Conservation (phyloP, 2,113 vertebrate species). For the Poecilia latipinna region DNA sequence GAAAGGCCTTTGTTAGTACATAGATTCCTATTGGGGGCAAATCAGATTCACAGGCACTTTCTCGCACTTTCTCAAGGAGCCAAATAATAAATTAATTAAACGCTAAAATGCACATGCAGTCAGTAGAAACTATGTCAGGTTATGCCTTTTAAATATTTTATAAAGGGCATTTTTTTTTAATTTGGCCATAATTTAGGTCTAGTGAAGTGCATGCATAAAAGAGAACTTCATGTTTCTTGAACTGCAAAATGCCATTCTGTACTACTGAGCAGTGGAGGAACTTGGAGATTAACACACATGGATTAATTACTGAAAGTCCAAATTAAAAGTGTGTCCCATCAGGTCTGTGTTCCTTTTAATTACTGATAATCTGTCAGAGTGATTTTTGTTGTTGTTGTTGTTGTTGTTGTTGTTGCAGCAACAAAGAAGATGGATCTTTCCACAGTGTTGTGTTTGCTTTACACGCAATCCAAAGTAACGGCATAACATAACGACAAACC, state of each 20-base stretch:
- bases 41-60: conserved; percentile 58
- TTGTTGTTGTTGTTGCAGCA: no score
- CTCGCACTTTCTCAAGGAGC: conserved; percentile 55
- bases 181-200: no score
- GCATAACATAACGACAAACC: not conserved
- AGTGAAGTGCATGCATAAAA: no score
- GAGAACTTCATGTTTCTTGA: no score
- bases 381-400: no score
- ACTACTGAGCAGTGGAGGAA: no score
- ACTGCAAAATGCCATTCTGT: no score
- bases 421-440: not conserved
- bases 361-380: not conserved
- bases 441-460: not conserved
- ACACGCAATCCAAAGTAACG: not conserved
- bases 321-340: not conserved
- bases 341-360: not conserved
- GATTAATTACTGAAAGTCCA: not conserved
- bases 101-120: conserved; percentile 53
- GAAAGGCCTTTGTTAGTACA: conserved; percentile 49
- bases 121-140: conserved; percentile 34
- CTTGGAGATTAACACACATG: not conserved
- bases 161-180: not conserved
- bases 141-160: conserved; percentile 50
- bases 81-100: conserved; percentile 44
- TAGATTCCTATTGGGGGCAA: conserved; percentile 41